phyloP scores from a whole-genome alignment of 2,113 vertebrate genomes.

The Sinosuthora webbiana region DNA sequence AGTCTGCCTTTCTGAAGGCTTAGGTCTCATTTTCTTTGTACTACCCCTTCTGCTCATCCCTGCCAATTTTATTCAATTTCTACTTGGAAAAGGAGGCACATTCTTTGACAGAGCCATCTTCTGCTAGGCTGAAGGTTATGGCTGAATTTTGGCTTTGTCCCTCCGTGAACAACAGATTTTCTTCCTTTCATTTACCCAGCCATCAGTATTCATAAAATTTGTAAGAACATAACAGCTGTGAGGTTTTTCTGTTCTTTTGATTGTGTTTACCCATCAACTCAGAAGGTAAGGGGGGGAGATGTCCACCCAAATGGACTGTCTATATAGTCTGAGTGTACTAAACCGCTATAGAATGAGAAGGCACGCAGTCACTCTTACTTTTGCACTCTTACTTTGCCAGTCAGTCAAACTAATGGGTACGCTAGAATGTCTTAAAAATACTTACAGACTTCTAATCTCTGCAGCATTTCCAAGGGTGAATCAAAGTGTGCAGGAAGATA shows the following conservation, averaged over 20 bases:
- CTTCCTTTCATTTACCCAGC: background rate
- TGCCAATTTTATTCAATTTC: background rate
- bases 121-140: background rate
- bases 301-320: background rate
- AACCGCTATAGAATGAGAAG: background rate
- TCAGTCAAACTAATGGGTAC: background rate
- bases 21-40: background rate
- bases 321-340: background rate
- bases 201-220: background rate
- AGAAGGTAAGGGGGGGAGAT: background rate
- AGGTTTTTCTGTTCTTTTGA: background rate
- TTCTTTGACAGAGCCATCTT: background rate
- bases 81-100: fast-evolving
- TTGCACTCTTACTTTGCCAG: background rate
- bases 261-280: background rate
- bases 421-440: background rate
- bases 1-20: background rate
- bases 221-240: background rate
- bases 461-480: background rate
- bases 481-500: background rate
- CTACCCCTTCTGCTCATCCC: background rate
- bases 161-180: background rate
- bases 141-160: background rate
- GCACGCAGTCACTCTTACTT: background rate
- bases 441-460: background rate